Conservation (phyloP, 1,140 invertebrate species). For the Subanguina moxae region DNA sequence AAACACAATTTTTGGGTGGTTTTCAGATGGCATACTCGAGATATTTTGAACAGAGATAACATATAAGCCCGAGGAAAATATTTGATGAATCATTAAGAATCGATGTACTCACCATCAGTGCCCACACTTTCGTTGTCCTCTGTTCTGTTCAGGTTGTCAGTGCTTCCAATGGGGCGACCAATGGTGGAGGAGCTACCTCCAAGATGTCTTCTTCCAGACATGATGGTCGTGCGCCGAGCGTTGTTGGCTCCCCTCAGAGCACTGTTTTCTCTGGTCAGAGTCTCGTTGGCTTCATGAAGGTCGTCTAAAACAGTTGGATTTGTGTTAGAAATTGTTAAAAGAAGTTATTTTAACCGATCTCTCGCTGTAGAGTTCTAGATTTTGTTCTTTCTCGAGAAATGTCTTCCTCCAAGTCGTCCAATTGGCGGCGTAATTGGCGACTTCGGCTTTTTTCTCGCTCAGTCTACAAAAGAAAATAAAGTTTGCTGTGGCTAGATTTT, state of each 20-base stretch:
- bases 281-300: conserved; percentile 20
- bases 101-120: conserved; percentile 9
- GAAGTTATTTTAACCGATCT: conserved; percentile 16
- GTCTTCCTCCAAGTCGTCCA: conserved; percentile 56
- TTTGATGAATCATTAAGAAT: too few relatives aligned
- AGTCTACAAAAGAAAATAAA: conserved; percentile 18
- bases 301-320: conserved; percentile 1
- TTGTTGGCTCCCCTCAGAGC: conserved; percentile 21
- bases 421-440: conserved; percentile 47
- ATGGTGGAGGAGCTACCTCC: conserved; percentile 15
- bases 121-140: conserved; percentile 22
- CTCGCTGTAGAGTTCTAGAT: conserved; percentile 46
- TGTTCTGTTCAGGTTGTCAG: conserved; percentile 18
- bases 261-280: conserved; percentile 29
- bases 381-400: conserved; percentile 43
- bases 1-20: too few relatives aligned
- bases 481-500: too few relatives aligned
- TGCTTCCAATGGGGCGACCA: conserved; percentile 10
- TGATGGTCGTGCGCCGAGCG: conserved; percentile 20
- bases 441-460: conserved; percentile 41
- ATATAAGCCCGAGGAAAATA: too few relatives aligned
- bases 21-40: too few relatives aligned
- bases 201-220: background rate
- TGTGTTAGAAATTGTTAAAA: background rate
- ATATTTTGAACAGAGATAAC: too few relatives aligned